Base-by-base conservation (phyloP, 2,888 invertebrate species). In the Perizoma affinitatum region DNA sequence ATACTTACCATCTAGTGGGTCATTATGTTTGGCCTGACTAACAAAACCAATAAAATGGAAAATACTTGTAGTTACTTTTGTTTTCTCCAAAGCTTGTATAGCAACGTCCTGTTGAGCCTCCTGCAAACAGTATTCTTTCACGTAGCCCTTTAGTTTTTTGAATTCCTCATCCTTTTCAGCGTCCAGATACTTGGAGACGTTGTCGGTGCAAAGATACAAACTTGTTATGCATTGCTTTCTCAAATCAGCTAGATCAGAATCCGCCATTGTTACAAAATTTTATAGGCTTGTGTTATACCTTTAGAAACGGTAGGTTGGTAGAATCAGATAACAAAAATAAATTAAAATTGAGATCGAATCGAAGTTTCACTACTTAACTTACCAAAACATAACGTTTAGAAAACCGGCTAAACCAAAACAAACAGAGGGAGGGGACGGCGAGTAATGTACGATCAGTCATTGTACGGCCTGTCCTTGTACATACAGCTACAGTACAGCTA, bases 141-240 rank as follows among this genome's bases (percentile, higher is more conserved):
- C 85, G 65, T 80, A 84, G 45, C 71, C 68, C 57, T 80, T 82
- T 0, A 91, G 71, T 67, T 85, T 84, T 7, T 70, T 68, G 58
- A 86, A 83, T 66, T 87, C 83, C 0, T 72, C 75, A 47, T 85
- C 82, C 64, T 84, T 87, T 40, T 87, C 87, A 6, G 75, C 72
- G 52, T 88, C 84, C 59, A 90, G 72, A 75, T 90, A 90, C 70
- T 87, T 89, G 1, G 82, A 79, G 34, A 89, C 78, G 54, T 90
- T 90, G 45, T 88, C 87, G 1, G 87, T 79, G 70, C 88, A 88
- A 55, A 83, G 69, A 68, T 86, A 86, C 6, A 90, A 73, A 67
- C 86, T 88, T 2, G 81, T 82, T 11, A 91, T 80, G 66, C 90
- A 91, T 64, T 87, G 83, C 73, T 88, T 86, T 50, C 88, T 75